A percentile compares a stretch with the other conserved stretches of the same genome.
Conservation (phyloP, 1,140 invertebrate genomes). For the Mesaphorura yosii region DNA sequence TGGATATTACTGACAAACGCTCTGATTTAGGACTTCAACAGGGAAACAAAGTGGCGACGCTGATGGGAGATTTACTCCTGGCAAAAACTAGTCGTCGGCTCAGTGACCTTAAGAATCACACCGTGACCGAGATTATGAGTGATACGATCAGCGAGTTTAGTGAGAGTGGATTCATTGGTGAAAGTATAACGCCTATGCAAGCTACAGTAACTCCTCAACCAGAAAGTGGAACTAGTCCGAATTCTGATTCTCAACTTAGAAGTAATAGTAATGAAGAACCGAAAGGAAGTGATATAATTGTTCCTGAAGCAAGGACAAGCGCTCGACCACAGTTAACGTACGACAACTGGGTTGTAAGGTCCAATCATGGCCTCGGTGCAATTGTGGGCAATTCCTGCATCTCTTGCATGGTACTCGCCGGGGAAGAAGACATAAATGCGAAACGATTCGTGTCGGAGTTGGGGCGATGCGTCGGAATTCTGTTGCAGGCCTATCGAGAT, state of each 20-base stretch:
- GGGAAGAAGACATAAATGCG: slow-evolving; percentile 10
- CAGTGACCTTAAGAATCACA: slow-evolving; percentile 5
- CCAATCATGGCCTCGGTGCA: slow-evolving; percentile 7
- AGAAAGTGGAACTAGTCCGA: too few species aligned
- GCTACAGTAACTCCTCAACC: background rate
- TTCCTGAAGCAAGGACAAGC: background rate
- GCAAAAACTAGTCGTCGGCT: slow-evolving; percentile 15
- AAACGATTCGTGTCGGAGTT: slow-evolving; percentile 12
- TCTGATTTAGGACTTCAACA: slow-evolving; percentile 8
- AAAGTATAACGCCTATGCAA: background rate
- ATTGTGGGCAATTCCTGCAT: slow-evolving; percentile 14
- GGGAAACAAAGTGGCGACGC: slow-evolving; percentile 22
- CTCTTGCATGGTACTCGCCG: slow-evolving; percentile 9
- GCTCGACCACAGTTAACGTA: background rate
- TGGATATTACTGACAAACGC: slow-evolving; percentile 5
- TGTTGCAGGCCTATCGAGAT: slow-evolving; percentile 18
- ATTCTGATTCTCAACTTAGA: too few species aligned
- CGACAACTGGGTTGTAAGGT: slow-evolving; percentile 13
- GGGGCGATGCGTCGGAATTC: slow-evolving; percentile 14
- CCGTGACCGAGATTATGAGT: slow-evolving; percentile 26
- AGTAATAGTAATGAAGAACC: too few species aligned
- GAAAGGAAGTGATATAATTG: too few species aligned
- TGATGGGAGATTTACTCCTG: slow-evolving; percentile 22
- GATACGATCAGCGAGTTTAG: slow-evolving; percentile 16
- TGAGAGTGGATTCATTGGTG: slow-evolving; percentile 20